Conservation (phyloP, 2,888 invertebrate species). For the Aphidoletes aphidimyza region DNA sequence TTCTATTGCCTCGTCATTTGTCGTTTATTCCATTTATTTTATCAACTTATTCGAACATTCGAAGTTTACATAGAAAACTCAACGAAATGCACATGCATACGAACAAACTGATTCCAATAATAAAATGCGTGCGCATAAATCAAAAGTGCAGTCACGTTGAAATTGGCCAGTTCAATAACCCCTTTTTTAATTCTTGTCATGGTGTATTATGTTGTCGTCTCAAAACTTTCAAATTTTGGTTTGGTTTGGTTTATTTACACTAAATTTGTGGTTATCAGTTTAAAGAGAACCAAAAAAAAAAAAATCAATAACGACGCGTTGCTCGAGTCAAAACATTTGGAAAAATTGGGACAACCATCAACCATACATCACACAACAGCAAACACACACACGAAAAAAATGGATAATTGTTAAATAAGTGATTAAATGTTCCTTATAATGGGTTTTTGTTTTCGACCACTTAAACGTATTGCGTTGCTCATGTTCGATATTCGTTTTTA, state of each 20-base stretch:
- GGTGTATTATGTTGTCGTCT: neutral
- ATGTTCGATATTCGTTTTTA: neutral
- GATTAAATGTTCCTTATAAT: slow-evolving; percentile 45
- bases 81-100: neutral
- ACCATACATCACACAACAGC: too few relatives aligned
- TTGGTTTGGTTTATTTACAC: slow-evolving; percentile 9
- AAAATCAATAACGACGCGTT: slow-evolving; percentile 8
- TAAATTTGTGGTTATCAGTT: neutral
- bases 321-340: neutral
- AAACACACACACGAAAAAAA: neutral
- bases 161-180: slow-evolving; percentile 37
- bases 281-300: too few relatives aligned
- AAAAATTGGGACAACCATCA: slow-evolving; percentile 11
- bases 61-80: neutral
- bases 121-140: neutral
- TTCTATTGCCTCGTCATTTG: too few relatives aligned
- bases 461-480: slow-evolving; percentile 10
- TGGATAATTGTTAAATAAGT: slow-evolving; percentile 45
- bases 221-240: neutral
- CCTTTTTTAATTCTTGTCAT: neutral
- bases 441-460: slow-evolving; percentile 34
- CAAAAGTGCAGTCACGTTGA: neutral
- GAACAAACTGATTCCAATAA: neutral
- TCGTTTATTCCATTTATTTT: too few relatives aligned
- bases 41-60: too few relatives aligned